A percentile compares a stretch with the other conserved stretches of the same genome.
Conservation (phyloP, 2,113 vertebrate species). For the Rhadina sibilatrix region DNA sequence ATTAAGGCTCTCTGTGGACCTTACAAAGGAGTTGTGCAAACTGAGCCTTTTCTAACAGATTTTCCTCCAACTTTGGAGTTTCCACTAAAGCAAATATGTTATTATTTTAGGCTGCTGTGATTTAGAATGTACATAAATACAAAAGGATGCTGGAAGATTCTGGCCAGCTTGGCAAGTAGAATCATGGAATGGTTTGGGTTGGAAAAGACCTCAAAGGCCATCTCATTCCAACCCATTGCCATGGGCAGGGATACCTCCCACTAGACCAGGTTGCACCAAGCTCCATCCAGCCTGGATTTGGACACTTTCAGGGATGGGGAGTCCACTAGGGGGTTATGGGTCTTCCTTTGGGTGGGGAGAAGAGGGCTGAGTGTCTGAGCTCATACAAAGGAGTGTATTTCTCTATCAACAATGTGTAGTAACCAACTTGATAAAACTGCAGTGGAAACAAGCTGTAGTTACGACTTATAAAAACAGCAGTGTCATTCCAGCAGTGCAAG, state of each 20-base stretch:
- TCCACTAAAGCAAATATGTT: neutral
- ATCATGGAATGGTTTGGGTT: neutral
- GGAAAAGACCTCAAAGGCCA: neutral
- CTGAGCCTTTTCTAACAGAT: neutral
- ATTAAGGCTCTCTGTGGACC: neutral
- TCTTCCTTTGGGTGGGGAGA: neutral
- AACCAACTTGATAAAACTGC: neutral
- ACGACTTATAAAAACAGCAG: neutral
- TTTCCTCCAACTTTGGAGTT: neutral
- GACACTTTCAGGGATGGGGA: neutral
- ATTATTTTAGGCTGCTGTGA: neutral
- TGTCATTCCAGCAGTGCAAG: conserved; percentile 13
- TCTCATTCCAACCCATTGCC: neutral
- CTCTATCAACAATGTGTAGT: neutral
- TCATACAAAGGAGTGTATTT: neutral
- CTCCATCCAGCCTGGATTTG: neutral
- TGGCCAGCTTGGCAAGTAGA: neutral
- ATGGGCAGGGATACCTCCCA: neutral
- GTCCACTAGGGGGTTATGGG: neutral
- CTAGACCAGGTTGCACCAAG: neutral
- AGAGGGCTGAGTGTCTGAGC: neutral
- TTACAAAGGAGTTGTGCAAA: neutral
- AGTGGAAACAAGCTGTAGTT: neutral
- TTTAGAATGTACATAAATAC: neutral
- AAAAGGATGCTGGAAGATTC: neutral